Conservation (phyloP, 2,113 vertebrate species). For the Solenodon paradoxus region DNA sequence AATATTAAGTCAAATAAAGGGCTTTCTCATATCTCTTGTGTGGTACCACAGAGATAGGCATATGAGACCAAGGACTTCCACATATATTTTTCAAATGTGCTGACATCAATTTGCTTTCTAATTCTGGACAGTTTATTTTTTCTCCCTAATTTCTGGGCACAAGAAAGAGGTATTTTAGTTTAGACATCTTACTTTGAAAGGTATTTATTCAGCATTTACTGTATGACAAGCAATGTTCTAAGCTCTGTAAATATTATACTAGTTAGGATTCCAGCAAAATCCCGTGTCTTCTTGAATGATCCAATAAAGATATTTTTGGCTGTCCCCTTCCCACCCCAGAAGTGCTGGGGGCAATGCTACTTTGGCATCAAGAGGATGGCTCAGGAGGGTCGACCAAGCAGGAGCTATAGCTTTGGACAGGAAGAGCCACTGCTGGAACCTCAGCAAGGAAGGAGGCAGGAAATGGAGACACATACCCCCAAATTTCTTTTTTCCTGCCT, state of each 20-base stretch:
- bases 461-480: background rate
- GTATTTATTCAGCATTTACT: background rate
- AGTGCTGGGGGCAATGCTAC: background rate
- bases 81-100: background rate
- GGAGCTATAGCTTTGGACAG: background rate
- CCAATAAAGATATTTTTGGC: background rate
- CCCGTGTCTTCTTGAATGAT: background rate
- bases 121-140: background rate
- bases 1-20: background rate
- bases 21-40: background rate
- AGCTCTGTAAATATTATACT: background rate
- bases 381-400: accelerated
- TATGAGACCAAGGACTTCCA: background rate
- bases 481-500: background rate
- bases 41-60: background rate
- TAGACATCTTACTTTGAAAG: background rate
- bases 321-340: background rate
- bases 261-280: background rate
- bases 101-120: background rate
- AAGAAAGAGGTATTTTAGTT: background rate
- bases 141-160: background rate
- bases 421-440: background rate
- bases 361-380: background rate
- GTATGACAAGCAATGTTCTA: background rate
- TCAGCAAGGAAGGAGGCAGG: background rate